phyloP scores from a whole-genome alignment of 2,797 vertebrate species.

The Scolopax bukidnonensis region DNA sequence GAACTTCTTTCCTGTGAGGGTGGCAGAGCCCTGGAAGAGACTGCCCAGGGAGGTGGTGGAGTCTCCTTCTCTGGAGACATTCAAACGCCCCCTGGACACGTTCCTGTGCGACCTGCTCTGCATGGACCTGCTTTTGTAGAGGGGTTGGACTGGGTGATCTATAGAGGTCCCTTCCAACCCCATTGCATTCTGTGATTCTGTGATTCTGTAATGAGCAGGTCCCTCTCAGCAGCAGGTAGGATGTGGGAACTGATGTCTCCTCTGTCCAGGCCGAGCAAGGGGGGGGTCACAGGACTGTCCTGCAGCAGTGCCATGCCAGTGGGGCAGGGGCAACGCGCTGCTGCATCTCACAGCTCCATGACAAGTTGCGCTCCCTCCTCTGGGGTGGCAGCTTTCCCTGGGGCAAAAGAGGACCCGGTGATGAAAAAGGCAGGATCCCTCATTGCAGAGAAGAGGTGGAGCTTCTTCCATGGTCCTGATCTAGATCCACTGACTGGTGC shows the following conservation, averaged over 20 bases:
- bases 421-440: neutral
- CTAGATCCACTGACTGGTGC: neutral
- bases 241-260: neutral
- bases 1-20: too few relatives aligned
- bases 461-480: neutral
- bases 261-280: neutral
- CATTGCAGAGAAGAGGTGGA: neutral
- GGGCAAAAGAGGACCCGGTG: neutral
- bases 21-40: too few relatives aligned
- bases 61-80: too few relatives aligned
- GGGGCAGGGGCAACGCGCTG: neutral
- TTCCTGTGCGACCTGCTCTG: too few relatives aligned
- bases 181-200: too few relatives aligned
- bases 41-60: too few relatives aligned
- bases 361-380: neutral
- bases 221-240: neutral
- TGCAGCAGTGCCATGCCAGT: neutral
- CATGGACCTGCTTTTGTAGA: too few relatives aligned
- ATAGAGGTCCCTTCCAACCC: too few relatives aligned
- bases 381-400: neutral
- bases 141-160: too few relatives aligned
- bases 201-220: neutral
- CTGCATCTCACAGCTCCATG: neutral
- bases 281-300: accelerated
- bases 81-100: too few relatives aligned